Evolutionary conservation across 2,113 vertebrate species (phyloP).

Genomic region (Phylloscopus trochiloides): DNA sequence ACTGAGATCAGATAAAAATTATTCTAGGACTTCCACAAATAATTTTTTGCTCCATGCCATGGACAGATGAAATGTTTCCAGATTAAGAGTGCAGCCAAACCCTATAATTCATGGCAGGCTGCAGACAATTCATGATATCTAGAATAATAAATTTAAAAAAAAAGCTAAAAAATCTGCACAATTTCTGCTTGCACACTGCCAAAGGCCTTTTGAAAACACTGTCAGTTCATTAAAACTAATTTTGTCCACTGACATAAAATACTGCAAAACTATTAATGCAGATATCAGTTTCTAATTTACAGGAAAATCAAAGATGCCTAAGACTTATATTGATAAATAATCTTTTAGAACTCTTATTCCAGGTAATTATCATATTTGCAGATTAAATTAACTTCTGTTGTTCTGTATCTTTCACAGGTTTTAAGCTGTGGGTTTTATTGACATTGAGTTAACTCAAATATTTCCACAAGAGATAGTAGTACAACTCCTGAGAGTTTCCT

Average conservation of each 20-base stretch:
- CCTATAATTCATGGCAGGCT: not conserved
- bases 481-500: not conserved
- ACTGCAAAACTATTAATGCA: not conserved
- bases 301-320: not conserved
- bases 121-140: not conserved
- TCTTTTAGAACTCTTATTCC: not conserved
- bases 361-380: not conserved
- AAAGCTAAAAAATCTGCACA: not conserved
- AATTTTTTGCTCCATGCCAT: not conserved
- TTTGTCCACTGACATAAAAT: not conserved
- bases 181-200: not conserved
- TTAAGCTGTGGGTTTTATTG: not conserved
- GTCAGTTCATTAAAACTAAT: not conserved
- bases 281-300: not conserved
- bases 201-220: not conserved
- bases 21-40: not conserved
- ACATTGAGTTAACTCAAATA: not conserved
- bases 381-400: not conserved
- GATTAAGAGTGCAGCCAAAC: not conserved
- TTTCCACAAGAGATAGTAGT: not conserved
- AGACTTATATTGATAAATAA: not conserved
- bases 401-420: not conserved
- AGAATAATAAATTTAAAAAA: not conserved
- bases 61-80: not conserved
- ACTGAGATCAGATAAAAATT: not conserved